phyloP scores from a whole-genome alignment of 2,113 vertebrate species.

The Xenopus laevis region DNA sequence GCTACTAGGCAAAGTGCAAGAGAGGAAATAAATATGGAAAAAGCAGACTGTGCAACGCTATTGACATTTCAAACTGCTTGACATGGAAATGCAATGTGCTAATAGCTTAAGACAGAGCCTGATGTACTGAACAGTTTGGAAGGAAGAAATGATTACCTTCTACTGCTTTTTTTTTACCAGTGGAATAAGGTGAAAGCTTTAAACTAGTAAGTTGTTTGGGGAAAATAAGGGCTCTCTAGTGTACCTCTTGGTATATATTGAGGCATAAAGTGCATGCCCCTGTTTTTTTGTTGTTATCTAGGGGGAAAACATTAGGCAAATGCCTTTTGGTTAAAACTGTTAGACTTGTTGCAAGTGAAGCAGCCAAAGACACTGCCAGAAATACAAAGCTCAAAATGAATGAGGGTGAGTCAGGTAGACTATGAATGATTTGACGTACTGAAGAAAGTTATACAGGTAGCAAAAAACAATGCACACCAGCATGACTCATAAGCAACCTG shows the following conservation, averaged over 20 bases:
- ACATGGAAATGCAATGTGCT: slow-evolving; percentile 41
- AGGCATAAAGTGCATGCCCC: background rate
- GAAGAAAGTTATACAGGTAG: too few relatives aligned
- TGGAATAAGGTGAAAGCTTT: slow-evolving; percentile 2
- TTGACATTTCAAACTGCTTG: slow-evolving; percentile 39
- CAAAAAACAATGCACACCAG: too few relatives aligned
- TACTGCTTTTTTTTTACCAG: slow-evolving; percentile 12
- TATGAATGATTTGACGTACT: too few relatives aligned
- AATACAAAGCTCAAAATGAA: background rate
- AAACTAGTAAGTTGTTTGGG: slow-evolving; percentile 26
- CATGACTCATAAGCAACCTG: too few relatives aligned
- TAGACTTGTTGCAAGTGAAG: background rate
- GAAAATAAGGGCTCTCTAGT: slow-evolving; percentile 15
- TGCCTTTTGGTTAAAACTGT: background rate
- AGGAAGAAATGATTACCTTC: slow-evolving; percentile 33
- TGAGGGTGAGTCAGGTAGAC: too few relatives aligned
- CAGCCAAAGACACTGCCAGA: background rate
- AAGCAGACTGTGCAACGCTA: slow-evolving; percentile 35
- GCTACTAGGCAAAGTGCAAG: slow-evolving; percentile 14
- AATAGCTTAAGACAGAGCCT: slow-evolving; percentile 35
- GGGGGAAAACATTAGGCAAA: background rate
- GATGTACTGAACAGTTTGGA: slow-evolving; percentile 20
- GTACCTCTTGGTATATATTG: background rate
- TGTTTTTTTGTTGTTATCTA: background rate
- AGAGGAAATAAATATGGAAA: slow-evolving; percentile 42